Percentiles rank a stretch among this genome's conserved stretches.
Evolutionary conservation across 64 coral and sea anemone species (phyloP).

Genomic region (Montipora cactus): DNA sequence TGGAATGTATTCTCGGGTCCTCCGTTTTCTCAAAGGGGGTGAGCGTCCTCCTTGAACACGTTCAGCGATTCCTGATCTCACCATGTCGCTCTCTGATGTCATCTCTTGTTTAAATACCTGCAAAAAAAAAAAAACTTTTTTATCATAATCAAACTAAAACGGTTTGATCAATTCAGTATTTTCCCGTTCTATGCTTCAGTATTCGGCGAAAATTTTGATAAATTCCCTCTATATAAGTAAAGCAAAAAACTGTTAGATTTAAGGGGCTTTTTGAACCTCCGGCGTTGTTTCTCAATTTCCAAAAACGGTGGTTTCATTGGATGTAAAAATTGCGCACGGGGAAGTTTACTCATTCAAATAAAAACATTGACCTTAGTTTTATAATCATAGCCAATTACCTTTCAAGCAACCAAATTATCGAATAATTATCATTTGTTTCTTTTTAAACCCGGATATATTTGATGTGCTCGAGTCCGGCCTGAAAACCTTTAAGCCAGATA

Average conservation of each 20-base stretch:
- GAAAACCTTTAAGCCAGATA: not conserved
- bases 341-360: not conserved
- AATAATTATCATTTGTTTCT: not conserved
- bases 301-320: no score
- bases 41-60: slow-evolving; percentile 68
- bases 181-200: no score
- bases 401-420: not conserved
- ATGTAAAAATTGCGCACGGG: not conserved
- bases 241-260: no score
- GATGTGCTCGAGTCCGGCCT: not conserved
- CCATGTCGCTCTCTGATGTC: slow-evolving; percentile 5
- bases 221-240: no score
- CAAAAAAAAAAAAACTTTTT: not conserved
- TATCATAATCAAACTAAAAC: not conserved
- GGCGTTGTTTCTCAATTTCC: no score
- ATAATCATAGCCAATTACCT: no score
- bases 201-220: no score
- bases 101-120: slow-evolving; percentile 31
- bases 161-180: not conserved
- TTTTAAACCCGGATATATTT: not conserved
- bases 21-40: slow-evolving; percentile 70
- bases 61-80: slow-evolving; percentile 43
- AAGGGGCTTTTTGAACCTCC: no score
- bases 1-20: slow-evolving; percentile 87
- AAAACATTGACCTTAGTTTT: not conserved